Evolutionary conservation across 2,888 invertebrate genomes (phyloP).

Genomic region (Hirtodrosophila duncani): DNA sequence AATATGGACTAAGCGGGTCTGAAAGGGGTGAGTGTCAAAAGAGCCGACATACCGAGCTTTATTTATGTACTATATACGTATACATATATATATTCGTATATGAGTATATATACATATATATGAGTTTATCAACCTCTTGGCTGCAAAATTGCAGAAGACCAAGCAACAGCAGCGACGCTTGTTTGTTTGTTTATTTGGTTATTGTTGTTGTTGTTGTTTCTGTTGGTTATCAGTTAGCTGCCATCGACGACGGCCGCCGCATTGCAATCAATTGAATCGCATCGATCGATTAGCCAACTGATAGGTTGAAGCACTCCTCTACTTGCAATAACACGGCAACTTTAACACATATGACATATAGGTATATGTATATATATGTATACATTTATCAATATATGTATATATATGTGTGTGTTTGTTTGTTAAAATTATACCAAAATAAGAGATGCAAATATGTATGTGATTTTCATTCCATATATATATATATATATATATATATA

Average conservation of each 20-base stretch:
- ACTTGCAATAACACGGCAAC: constrained; percentile 23
- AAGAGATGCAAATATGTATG: constrained; percentile 12
- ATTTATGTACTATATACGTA: no score
- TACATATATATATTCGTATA: no score
- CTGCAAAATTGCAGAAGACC: no score
- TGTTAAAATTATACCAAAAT: constrained; percentile 23
- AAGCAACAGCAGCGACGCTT: no score
- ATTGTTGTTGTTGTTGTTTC: constrained; percentile 28
- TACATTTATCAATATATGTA: constrained; percentile 14
- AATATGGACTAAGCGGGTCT: constrained; percentile 19
- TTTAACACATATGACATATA: constrained; percentile 12
- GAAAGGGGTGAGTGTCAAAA: not conserved
- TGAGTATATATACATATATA: no score
- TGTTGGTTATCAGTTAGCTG: constrained; percentile 60
- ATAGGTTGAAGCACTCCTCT: constrained; percentile 51
- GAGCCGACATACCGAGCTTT: no score
- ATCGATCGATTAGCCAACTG: constrained; percentile 65
- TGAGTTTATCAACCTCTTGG: constrained; percentile 63
- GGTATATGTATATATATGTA: constrained; percentile 9
- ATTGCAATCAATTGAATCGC: constrained; percentile 46
- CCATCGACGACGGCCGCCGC: no score
- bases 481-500: no score
- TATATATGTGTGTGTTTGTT: constrained; percentile 18
- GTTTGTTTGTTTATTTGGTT: constrained; percentile 2
- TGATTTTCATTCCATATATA: no score